Percentiles rank a stretch among this genome's conserved stretches.
Evolutionary conservation across 2,888 invertebrate genomes (phyloP).

Genomic region (Pyrgus malvae): DNA sequence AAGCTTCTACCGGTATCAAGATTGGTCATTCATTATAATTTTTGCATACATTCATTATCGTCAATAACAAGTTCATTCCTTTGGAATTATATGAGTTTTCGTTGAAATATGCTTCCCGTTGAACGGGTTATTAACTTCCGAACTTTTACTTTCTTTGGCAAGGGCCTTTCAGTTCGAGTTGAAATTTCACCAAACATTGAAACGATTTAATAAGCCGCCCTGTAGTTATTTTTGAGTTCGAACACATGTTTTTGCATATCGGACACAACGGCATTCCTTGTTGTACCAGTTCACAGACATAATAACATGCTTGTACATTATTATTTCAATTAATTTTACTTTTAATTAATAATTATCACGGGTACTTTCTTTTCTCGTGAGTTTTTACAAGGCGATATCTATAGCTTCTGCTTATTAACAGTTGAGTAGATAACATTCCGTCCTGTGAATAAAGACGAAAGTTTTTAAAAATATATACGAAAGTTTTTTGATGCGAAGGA

Average conservation of each 20-base stretch:
- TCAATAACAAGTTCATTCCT: background rate
- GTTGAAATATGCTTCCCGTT: constrained; percentile 11
- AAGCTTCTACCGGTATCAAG: no score
- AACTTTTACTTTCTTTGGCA: constrained; percentile 34
- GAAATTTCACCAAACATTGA: constrained; percentile 15
- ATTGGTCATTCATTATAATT: background rate
- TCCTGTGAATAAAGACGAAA: no score
- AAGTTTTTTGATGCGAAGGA: no score
- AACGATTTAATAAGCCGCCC: constrained; percentile 13
- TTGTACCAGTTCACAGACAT: background rate
- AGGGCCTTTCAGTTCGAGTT: constrained; percentile 20
- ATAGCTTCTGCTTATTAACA: no score
- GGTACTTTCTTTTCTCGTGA: background rate
- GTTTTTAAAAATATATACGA: no score
- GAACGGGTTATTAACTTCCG: constrained; percentile 32
- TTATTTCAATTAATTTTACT: background rate
- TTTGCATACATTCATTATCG: background rate
- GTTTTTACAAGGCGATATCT: background rate
- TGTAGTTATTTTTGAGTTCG: constrained; percentile 6
- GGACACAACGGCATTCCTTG: constrained; percentile 4
- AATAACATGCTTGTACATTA: background rate
- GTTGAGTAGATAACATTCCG: no score
- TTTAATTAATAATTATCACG: background rate
- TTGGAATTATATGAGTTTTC: constrained; percentile 1
- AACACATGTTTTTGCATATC: constrained; percentile 13